These are phyloP conservation scores for Pelvicachromis taeniatus DNA, from an alignment of 2,113 vertebrate genomes.

Conservation along the genomic window DNA sequence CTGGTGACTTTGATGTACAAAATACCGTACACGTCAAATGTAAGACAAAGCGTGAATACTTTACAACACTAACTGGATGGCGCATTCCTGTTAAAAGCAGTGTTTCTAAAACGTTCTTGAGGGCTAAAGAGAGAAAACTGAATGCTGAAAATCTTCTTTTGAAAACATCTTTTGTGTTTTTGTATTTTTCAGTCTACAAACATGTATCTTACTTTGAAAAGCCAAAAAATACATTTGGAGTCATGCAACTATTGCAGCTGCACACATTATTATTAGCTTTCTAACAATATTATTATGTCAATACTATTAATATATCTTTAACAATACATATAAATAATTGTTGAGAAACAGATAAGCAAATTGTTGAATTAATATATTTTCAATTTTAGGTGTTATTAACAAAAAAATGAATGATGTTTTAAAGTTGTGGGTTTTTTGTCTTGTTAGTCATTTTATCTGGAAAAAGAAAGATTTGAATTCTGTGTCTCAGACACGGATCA, in stretches of 20 bases:
- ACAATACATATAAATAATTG: no score
- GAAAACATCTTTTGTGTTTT: neutral
- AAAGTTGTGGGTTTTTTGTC: fast-evolving
- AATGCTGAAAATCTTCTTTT: neutral
- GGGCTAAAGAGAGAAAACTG: neutral
- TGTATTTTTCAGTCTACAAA: neutral
- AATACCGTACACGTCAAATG: neutral
- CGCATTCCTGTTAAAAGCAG: neutral
- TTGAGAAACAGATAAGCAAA: neutral
- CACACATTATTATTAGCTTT: neutral
- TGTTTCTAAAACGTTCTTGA: neutral
- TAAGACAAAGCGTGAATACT: neutral
- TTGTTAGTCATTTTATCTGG: neutral
- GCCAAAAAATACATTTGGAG: neutral
- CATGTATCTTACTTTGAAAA: neutral
- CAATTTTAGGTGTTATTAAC: neutral
- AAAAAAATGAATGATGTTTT: neutral
- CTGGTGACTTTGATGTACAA: neutral
- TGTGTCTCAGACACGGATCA: neutral
- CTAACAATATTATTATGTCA: neutral
- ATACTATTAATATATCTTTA: neutral
- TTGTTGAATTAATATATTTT: neutral
- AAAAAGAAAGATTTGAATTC: neutral
- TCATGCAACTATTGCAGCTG: neutral
- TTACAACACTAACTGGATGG: neutral